These are phyloP conservation scores for Papilio polytes DNA, from an alignment of 1,140 invertebrate genomes.

Conservation along the genomic window DNA sequence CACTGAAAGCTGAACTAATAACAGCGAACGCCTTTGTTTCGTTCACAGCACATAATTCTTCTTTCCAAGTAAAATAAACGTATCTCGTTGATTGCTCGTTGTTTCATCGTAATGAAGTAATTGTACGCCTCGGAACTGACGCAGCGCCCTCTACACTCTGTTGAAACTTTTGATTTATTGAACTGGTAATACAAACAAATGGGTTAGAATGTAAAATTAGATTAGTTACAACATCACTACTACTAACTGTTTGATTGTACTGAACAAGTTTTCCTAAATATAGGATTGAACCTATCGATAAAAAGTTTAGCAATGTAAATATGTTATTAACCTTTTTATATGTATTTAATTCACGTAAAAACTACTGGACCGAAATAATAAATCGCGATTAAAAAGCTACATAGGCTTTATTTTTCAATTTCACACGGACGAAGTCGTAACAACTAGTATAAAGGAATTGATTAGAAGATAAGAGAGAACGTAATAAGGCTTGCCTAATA, in stretches of 20 bases:
- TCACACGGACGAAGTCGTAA: too few species aligned
- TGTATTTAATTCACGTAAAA: too few species aligned
- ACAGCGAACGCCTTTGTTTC: slow-evolving; percentile 11
- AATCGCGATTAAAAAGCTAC: too few species aligned
- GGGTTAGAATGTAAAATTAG: not conserved
- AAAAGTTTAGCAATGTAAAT: not conserved
- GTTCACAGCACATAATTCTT: slow-evolving; percentile 13
- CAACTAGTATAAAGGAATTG: too few species aligned
- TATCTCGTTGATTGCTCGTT: not conserved
- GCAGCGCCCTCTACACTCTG: not conserved
- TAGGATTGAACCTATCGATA: not conserved
- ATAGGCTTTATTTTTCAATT: too few species aligned
- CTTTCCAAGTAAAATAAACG: slow-evolving; percentile 33
- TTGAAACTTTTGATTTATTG: slow-evolving; percentile 2
- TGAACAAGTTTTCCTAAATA: not conserved
- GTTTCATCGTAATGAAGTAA: slow-evolving; percentile 12
- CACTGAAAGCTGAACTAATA: slow-evolving; percentile 11
- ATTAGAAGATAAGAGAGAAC: too few species aligned
- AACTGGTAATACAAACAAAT: not conserved
- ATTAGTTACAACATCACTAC: not conserved
- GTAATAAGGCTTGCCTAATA: too few species aligned
- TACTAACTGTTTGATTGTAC: not conserved
- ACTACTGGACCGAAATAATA: too few species aligned
- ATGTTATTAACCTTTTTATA: too few species aligned
- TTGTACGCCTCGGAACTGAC: not conserved